Evolutionary conservation across 2,888 invertebrate genomes (phyloP), one percentile per base, ranked within the genome.

Genomic region (Erebia palarica): DNA sequence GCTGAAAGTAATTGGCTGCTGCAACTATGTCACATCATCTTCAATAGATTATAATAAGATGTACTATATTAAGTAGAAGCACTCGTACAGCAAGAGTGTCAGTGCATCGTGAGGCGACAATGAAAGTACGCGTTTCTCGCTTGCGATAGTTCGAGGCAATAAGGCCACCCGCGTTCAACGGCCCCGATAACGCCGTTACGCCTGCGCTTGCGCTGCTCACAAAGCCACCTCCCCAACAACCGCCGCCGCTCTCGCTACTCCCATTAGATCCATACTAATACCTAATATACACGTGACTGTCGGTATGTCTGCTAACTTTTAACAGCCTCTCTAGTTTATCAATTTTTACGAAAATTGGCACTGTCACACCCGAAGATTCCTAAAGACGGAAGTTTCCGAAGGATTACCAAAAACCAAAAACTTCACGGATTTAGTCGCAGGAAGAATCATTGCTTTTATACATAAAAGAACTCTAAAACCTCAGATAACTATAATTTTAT

Each of bases 161-260:
- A 90, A 92, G 92, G 92, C 92, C 92, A 90, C 86, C 81, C 69
- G 88, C 91, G 92, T 92, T 91, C 92, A 91, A 85, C 90, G 92
- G 90, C 92, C 92, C 85, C 90, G 85, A 85, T 88, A 83, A 83
- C 81, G 87, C 88, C 90, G 89, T 90, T 90, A 90, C 86, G 80
- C 76, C 78, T 78, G 73, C 78, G 77, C 76, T 71, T 72, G 78
- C 79, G 78, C 77, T 78, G 78, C 75, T 78, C 78, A 79, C 80
- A 78, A 73, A 21, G 65, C 75, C 78, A 75, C 75, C 75, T 74
- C 73, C 77, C 70, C 72, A 65, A 9, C 68, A 51, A 10, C 51
- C 36, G 51, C 60, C 27, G 51, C 51, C 60, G 51, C 49, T 60
- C 49, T 36, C 51, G 51, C 57, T 57, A 18, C 55, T 73, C 14